Percentiles rank a stretch among this genome's conserved stretches.
These are phyloP conservation scores for Eueremaeus valkanovi DNA, from an alignment of 2,888 invertebrate genomes.

Conservation along the genomic window DNA sequence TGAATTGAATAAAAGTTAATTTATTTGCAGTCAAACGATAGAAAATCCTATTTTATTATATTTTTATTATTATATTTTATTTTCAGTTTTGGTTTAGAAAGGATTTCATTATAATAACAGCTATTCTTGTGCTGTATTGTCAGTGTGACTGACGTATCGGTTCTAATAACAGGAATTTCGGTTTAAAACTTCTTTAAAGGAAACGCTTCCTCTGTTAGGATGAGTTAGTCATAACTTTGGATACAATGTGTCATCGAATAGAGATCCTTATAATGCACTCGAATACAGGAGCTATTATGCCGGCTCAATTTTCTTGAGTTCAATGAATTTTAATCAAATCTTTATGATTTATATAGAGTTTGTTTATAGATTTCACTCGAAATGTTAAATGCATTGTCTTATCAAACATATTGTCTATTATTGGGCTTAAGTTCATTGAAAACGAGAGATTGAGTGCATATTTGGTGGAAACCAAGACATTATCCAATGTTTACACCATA, in stretches of 20 bases:
- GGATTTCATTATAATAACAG: not conserved
- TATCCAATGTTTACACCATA: no score
- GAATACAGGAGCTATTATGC: not conserved
- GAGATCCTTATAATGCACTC: not conserved
- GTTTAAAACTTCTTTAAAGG: not conserved
- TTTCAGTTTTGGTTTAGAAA: not conserved
- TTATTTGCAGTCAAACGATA: slow-evolving; percentile 3
- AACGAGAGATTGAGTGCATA: no score
- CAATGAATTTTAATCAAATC: not conserved
- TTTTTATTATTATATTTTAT: not conserved
- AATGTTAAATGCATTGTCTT: not conserved
- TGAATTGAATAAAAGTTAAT: not conserved
- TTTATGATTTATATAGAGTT: no score
- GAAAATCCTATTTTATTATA: not conserved
- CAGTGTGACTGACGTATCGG: not conserved
- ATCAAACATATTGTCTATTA: not conserved
- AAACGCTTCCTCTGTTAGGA: not conserved
- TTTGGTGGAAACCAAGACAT: no score
- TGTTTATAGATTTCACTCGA: no score
- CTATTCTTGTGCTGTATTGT: not conserved
- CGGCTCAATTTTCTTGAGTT: not conserved
- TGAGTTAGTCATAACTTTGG: not conserved
- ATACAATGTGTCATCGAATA: not conserved
- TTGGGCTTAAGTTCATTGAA: not conserved
- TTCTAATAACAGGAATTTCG: slow-evolving; percentile 7